Evolutionary conservation across 1,140 invertebrate species (phyloP).

Genomic region (Trachymyrmex septentrionalis): DNA sequence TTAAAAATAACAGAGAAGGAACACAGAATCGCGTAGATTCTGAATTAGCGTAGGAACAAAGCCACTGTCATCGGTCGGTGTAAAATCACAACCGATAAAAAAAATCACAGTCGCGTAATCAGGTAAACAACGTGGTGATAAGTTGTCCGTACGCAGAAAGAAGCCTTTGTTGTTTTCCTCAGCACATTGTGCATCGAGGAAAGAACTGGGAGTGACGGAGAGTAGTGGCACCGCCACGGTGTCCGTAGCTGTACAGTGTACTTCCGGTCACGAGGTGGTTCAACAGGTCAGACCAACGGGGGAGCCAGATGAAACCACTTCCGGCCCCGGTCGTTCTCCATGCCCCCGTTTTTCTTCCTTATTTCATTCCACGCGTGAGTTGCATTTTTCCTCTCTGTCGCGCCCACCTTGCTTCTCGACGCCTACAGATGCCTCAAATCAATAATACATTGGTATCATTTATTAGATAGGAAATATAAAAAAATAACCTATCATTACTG

Average conservation of each 20-base stretch:
- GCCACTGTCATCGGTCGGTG: background rate
- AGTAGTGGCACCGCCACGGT: slow-evolving; percentile 70
- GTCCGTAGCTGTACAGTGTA: slow-evolving; percentile 83
- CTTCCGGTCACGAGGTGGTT: slow-evolving; percentile 87
- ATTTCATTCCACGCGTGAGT: slow-evolving; percentile 15
- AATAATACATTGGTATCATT: slow-evolving; percentile 16
- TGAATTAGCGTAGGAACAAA: slow-evolving; percentile 34
- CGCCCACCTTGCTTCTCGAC: background rate
- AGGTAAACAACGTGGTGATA: slow-evolving; percentile 80
- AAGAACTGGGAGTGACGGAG: slow-evolving; percentile 49
- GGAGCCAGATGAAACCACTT: slow-evolving; percentile 87
- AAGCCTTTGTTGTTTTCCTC: slow-evolving; percentile 83
- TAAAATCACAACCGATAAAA: slow-evolving; percentile 1
- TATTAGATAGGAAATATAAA: background rate
- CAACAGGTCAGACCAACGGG: slow-evolving; percentile 86
- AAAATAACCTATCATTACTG: background rate
- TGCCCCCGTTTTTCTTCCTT: slow-evolving; percentile 18
- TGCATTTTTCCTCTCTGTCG: background rate
- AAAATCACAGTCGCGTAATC: slow-evolving; percentile 72
- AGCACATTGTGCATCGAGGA: slow-evolving; percentile 62
- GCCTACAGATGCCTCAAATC: slow-evolving; percentile 14
- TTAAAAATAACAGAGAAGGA: slow-evolving; percentile 3
- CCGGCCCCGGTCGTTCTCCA: slow-evolving; percentile 74
- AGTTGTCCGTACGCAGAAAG: slow-evolving; percentile 78
- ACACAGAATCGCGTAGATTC: background rate